These are phyloP conservation scores for Acyrthosiphon pisum DNA, from an alignment of 1,140 invertebrate species.

Conservation along the genomic window DNA sequence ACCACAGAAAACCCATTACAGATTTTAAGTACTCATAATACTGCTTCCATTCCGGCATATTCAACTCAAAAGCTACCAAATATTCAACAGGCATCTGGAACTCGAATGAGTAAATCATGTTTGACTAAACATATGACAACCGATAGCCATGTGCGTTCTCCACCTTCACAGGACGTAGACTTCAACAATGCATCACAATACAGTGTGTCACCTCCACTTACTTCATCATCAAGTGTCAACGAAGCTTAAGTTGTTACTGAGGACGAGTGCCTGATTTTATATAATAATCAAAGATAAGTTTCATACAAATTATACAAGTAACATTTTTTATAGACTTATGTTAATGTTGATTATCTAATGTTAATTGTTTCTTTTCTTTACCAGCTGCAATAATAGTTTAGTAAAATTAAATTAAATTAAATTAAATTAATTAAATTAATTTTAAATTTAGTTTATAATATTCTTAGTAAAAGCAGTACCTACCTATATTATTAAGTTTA, in stretches of 20 bases:
- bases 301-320: too few species aligned
- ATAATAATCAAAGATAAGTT: too few species aligned
- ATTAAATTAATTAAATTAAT: too few species aligned
- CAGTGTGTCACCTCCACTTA: conserved; percentile 32
- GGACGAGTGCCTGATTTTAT: too few species aligned
- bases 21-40: conserved; percentile 7
- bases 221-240: background rate
- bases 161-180: background rate
- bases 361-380: too few species aligned
- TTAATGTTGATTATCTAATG: too few species aligned
- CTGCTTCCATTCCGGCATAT: background rate
- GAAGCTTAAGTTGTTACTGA: background rate
- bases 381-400: too few species aligned
- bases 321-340: too few species aligned
- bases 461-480: background rate
- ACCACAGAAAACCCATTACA: background rate
- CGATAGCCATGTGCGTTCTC: background rate
- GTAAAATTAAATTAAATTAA: too few species aligned
- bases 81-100: background rate
- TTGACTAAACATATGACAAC: background rate
- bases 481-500: background rate
- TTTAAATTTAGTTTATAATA: too few species aligned
- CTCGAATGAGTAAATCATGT: background rate
- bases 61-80: conserved; percentile 8
- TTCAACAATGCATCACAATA: background rate